phyloP scores from a whole-genome alignment of 2,797 vertebrate species.

The Falco cherrug region DNA sequence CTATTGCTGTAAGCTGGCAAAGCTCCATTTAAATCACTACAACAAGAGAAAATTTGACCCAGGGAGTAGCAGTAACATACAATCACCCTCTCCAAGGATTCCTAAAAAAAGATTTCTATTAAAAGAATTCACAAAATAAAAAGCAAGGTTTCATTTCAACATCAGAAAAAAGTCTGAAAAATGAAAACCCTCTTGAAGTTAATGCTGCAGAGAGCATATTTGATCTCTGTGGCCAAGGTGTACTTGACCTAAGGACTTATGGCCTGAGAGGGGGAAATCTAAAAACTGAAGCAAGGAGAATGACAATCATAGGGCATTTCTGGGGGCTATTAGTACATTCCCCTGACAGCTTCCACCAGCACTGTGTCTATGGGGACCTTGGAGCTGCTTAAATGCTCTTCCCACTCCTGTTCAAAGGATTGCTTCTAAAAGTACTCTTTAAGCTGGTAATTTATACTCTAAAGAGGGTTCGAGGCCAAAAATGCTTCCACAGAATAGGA shows the following conservation, averaged over 20 bases:
- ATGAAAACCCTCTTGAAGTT: neutral
- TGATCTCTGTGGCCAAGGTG: neutral
- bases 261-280: neutral
- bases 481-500: constrained; percentile 25
- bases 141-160: neutral
- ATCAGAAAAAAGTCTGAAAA: neutral
- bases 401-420: constrained; percentile 18
- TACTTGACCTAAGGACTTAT: constrained; percentile 7
- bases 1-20: constrained; percentile 10
- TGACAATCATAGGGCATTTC: neutral
- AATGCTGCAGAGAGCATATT: neutral
- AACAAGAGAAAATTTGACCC: constrained; percentile 37
- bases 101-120: constrained; percentile 20
- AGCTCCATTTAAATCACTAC: constrained; percentile 17
- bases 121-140: constrained; percentile 49
- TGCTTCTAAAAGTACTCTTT: constrained; percentile 37
- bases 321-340: constrained; percentile 18
- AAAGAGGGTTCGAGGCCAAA: constrained; percentile 52
- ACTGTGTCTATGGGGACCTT: neutral
- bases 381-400: constrained; percentile 40
- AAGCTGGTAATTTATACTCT: constrained; percentile 42
- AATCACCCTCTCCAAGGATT: constrained; percentile 18
- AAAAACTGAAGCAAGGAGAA: constrained; percentile 15
- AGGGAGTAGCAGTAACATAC: neutral
- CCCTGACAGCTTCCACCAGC: constrained; percentile 7